Conservation (phyloP, 53 echinoderm and acorn worm species). For the Astropecten irregularis region DNA sequence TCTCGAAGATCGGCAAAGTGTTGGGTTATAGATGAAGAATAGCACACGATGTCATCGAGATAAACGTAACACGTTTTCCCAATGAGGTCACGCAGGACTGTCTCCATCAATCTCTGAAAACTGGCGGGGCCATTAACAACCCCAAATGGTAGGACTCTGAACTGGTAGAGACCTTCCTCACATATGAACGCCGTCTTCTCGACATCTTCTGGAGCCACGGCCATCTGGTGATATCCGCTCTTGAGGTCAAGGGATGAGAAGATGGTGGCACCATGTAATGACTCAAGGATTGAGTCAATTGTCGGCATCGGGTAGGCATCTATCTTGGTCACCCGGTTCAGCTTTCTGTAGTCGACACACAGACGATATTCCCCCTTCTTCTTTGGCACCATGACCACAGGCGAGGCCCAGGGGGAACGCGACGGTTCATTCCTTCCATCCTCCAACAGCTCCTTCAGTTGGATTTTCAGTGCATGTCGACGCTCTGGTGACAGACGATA, state of each 20-base stretch:
- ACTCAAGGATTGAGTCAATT: not conserved
- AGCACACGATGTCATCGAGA: conserved; percentile 34
- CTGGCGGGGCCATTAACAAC: conserved; percentile 34
- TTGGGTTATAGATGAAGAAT: not conserved
- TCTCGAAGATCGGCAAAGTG: not conserved
- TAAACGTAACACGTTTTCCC: conserved; percentile 33
- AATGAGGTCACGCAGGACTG: conserved; percentile 20
- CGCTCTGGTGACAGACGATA: not conserved
- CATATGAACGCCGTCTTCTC: conserved; percentile 38
- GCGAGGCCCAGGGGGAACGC: not conserved
- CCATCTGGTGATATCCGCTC: conserved; percentile 9
- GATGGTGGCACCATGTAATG: conserved; percentile 22
- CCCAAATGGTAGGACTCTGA: conserved; percentile 25
- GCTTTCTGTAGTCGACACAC: not conserved
- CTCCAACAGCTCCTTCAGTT: not conserved
- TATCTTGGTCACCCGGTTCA: conserved; percentile 16
- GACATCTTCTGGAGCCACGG: not conserved
- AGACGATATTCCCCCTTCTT: not conserved
- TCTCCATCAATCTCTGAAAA: conserved; percentile 42
- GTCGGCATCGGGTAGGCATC: conserved; percentile 36
- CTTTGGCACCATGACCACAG: conserved; percentile 15
- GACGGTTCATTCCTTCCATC: conserved; percentile 2
- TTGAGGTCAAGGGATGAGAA: conserved; percentile 36
- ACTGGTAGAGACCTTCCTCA: conserved; percentile 54
- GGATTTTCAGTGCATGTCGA: not conserved